phyloP scores from a whole-genome alignment of 2,113 vertebrate species.

The Ovibos moschatus region DNA sequence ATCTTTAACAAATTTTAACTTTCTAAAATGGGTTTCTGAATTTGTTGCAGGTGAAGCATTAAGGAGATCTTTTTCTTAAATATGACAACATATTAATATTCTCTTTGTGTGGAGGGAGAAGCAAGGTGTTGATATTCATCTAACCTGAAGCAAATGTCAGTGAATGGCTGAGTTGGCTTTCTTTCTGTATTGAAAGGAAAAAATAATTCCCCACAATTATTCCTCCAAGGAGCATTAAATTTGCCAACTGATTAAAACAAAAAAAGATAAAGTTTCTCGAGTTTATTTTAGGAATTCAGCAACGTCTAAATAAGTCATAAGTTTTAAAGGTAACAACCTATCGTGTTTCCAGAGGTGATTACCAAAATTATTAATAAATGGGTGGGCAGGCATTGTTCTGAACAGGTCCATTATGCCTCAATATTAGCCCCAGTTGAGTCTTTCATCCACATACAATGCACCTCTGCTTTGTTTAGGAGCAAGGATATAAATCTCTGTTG shows the following conservation, averaged over 20 bases:
- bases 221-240: constrained; percentile 55
- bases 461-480: not conserved
- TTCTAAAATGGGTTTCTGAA: constrained; percentile 28
- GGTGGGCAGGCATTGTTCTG: not conserved
- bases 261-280: constrained; percentile 51
- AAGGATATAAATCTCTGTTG: not conserved
- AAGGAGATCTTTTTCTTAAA: not conserved
- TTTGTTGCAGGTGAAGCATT: not conserved
- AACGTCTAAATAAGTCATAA: not conserved
- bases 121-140: not conserved
- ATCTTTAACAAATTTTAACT: not conserved
- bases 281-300: constrained; percentile 41
- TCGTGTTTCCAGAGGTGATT: not conserved
- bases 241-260: constrained; percentile 53
- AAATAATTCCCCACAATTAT: constrained; percentile 54
- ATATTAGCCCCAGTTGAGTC: not conserved
- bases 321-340: not conserved
- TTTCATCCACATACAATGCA: not conserved
- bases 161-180: constrained; percentile 53
- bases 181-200: constrained; percentile 48
- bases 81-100: not conserved
- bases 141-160: constrained; percentile 41
- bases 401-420: not conserved
- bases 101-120: constrained; percentile 39
- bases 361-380: constrained; percentile 2